Percentiles rank a stretch among this genome's conserved stretches.
phyloP scores from a whole-genome alignment of 1,140 invertebrate genomes.

The Augochlora pura region DNA sequence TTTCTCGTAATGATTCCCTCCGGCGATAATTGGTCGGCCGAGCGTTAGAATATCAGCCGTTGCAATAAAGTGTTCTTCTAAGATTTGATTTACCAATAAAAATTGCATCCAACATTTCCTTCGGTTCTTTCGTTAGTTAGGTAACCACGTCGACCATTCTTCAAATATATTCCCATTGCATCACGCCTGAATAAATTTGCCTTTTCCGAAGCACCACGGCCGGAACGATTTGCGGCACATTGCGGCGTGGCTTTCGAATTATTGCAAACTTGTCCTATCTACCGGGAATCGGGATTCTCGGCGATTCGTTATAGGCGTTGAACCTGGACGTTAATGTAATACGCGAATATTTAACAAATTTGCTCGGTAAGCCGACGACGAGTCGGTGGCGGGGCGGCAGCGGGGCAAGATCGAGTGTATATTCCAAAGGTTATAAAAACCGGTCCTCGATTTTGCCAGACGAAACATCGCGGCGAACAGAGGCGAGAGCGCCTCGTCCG shows the following conservation, averaged over 20 bases:
- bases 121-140: neutral
- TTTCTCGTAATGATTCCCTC: neutral
- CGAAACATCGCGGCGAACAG: constrained; percentile 41
- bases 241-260: neutral
- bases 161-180: neutral
- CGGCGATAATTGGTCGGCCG: too few species aligned
- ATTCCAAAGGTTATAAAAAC: constrained; percentile 50
- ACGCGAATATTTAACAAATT: constrained; percentile 27
- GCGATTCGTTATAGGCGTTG: too few species aligned
- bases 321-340: neutral
- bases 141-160: neutral
- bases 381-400: neutral
- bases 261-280: neutral
- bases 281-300: too few species aligned
- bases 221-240: too few species aligned
- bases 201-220: neutral
- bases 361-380: neutral
- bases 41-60: neutral
- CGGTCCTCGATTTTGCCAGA: constrained; percentile 42
- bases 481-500: constrained; percentile 47
- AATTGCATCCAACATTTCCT: neutral
- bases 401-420: constrained; percentile 6
- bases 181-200: neutral
- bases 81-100: neutral
- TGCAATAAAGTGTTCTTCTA: neutral